A percentile compares a stretch with the other conserved stretches of the same genome.
phyloP scores from a whole-genome alignment of 2,888 invertebrate genomes.

The Agrotis segetum region DNA sequence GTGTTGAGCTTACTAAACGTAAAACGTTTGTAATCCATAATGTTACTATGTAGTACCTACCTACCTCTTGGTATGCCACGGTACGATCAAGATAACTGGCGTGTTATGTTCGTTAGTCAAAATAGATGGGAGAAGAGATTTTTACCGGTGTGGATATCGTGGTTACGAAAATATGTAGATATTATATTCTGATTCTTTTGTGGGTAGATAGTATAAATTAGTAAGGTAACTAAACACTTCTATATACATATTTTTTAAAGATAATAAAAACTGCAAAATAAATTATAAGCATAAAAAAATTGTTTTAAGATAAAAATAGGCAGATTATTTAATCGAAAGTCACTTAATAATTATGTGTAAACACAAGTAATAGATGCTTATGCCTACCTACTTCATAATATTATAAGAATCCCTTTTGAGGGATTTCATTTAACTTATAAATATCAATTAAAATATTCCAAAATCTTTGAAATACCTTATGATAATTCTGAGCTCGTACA shows the following conservation, averaged over 20 bases:
- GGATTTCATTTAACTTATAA: too few species aligned
- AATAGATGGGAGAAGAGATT: constrained; percentile 44
- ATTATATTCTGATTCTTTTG: not conserved
- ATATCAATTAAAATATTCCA: too few species aligned
- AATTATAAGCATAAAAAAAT: too few species aligned
- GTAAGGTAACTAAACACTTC: not conserved
- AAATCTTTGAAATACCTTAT: too few species aligned
- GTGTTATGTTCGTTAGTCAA: constrained; percentile 34
- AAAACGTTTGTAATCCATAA: constrained; percentile 46
- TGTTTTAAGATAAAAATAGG: too few species aligned
- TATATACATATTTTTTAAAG: not conserved
- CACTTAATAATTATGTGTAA: too few species aligned
- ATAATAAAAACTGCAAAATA: too few species aligned
- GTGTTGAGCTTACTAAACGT: constrained; percentile 46
- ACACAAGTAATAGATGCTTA: too few species aligned
- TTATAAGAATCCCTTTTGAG: too few species aligned
- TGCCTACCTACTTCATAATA: too few species aligned
- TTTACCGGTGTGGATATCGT: constrained; percentile 26
- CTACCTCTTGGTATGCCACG: constrained; percentile 14
- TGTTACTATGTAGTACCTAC: constrained; percentile 13
- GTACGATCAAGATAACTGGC: constrained; percentile 52
- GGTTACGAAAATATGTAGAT: constrained; percentile 16
- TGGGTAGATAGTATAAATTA: not conserved
- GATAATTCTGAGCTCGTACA: too few species aligned
- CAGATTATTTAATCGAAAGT: too few species aligned